Evolutionary conservation across 2,797 vertebrate species (phyloP), one percentile per base, ranked within the genome.

Genomic region (Distichodus sexfasciatus): DNA sequence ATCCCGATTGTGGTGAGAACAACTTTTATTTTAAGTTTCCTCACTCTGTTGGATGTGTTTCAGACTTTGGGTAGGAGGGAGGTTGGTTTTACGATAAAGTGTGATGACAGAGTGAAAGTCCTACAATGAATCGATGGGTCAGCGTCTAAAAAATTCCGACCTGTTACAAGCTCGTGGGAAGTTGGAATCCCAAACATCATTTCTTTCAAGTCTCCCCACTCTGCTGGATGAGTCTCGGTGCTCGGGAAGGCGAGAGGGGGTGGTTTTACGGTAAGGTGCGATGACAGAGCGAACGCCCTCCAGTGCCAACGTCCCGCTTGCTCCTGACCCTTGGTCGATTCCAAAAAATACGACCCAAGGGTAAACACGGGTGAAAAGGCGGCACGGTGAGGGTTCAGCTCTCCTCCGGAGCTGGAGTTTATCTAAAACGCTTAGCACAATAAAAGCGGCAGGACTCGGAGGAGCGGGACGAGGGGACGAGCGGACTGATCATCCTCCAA

Each of bases 401-500:
- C 86, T 86, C 89, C 90, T 90, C 88, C 82, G 85, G 76, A 91
- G 87, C 81, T 29, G 69, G 85, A 92, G 92, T 94, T 95, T 93
- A 94, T 94, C 90, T 93, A 89, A 92, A 92, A 84, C 70, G 80
- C 87, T 81, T 91, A 94, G 87, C 84, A 93, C 88, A 93, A 90
- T 90, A 94, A 92, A 89, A 92, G 85, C 84, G 87, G 87, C 72
- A 64, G 87, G 89, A 76, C 38, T 84, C 83, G 70, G 61, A 86
- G 90, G 86, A 83, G 85, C 86, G 81, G 86, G 83, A 84, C 86
- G 87, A 86, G 83, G 79, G 81, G 76, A 74, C 62, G 65, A 33
- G 41, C 58, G 84, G 89, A 90, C 92, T 95, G 91, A 94, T 94
- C 91, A 47, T 72, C 57, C 84, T 94, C 94, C 93, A 95, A 94